Evolutionary conservation across 2,797 vertebrate species (phyloP).

Genomic region (Hozukius guyotensis): DNA sequence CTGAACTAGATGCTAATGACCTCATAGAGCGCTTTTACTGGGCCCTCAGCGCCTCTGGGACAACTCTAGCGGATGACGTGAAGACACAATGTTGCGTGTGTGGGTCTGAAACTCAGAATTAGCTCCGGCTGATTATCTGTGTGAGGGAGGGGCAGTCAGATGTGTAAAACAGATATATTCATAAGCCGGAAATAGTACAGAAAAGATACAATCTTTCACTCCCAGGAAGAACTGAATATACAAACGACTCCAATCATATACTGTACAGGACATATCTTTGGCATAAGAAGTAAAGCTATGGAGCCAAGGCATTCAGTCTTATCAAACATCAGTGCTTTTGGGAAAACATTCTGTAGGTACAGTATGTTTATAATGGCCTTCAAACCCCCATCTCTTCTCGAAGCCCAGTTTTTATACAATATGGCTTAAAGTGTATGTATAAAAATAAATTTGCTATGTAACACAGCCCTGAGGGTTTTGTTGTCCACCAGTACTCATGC

Average conservation of each 20-base stretch:
- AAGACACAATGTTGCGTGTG: slow-evolving; percentile 21
- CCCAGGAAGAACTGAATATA: slow-evolving; percentile 68
- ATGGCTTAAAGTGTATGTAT: slow-evolving; percentile 89
- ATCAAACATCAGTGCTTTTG: slow-evolving; percentile 97
- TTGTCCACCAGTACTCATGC: slow-evolving; percentile 86
- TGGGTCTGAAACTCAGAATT: slow-evolving; percentile 21
- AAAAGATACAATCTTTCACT: slow-evolving; percentile 70
- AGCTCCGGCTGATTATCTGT: slow-evolving; percentile 35
- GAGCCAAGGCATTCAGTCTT: slow-evolving; percentile 74
- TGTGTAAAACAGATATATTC: slow-evolving; percentile 60
- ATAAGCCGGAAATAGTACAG: slow-evolving; percentile 54
- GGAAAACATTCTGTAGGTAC: slow-evolving; percentile 85
- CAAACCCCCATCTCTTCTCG: slow-evolving; percentile 83
- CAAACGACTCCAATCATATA: slow-evolving; percentile 60
- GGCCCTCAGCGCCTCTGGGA: background rate
- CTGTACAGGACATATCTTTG: slow-evolving; percentile 67
- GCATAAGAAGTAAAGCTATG: slow-evolving; percentile 62
- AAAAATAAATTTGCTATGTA: slow-evolving; percentile 94
- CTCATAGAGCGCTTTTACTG: slow-evolving; percentile 5
- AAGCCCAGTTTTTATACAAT: slow-evolving; percentile 82
- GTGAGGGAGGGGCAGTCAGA: slow-evolving; percentile 34
- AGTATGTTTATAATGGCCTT: slow-evolving; percentile 90
- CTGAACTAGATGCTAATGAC: slow-evolving; percentile 16
- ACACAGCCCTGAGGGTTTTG: slow-evolving; percentile 96
- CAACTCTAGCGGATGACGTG: slow-evolving; percentile 10